Evolutionary conservation across 2,797 vertebrate species (phyloP), one percentile per base, ranked within the genome.

Genomic region (Galagoides demidoff): DNA sequence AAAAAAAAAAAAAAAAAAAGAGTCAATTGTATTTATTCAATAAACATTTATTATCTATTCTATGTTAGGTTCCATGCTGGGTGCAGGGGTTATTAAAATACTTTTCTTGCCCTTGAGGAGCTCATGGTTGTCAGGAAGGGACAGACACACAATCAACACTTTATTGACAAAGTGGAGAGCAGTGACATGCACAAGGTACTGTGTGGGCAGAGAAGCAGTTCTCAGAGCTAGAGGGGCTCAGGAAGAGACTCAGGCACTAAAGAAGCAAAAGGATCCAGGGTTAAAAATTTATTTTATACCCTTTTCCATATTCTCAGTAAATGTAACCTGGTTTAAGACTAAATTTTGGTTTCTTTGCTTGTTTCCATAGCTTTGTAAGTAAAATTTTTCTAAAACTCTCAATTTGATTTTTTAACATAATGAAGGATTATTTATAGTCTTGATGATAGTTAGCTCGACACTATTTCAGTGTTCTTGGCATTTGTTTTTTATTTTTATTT

Each of bases 381-480:
- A 96, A 84, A 49, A 34, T 2, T 77, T 78, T 73, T 74, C 29
- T 81, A 84, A 77, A 94, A 86, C 57, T 79, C 37, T 81, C 74
- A 90, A 81, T 76, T 88, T 90, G 25, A 16, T 37, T 91, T 92
- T 94, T 95, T 89, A 89, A 81, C 17, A 43, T 77, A 94, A n/a
- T 71, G 89, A 29, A 91, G 37, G n/a, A 49, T 89, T 81, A 73
- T 82, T 85, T 71, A 85, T 43, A 78, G 52, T 90, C 64, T 95
- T 96, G 71, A 76, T 94, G 70, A 71, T 34, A 77, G 74, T 43
- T 39, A 89, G 39, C 79, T 27, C 79, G 52, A 78, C 25, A 79
- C 31, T 0, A 14, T 86, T 89, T 92, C 74, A 92, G 71, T 84
- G 34, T 93, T 84, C 66, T 81, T 93, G 57, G 55, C 29, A 96